Percentiles rank a stretch among this genome's conserved stretches.
phyloP scores from a whole-genome alignment of 2,888 invertebrate species.

The Zygogramma bicolorata region DNA sequence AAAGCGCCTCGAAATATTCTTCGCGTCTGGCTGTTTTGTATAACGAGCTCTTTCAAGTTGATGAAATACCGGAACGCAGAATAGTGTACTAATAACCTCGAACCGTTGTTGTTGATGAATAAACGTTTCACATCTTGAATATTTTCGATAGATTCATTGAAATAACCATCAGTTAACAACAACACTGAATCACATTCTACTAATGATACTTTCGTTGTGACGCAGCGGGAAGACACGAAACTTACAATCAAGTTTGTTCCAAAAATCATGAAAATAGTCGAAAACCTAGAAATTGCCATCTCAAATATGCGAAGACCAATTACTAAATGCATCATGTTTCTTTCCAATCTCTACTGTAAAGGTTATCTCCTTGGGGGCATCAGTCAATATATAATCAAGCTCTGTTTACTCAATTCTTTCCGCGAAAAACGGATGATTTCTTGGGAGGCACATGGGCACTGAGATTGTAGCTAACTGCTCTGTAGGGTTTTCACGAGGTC shows the following conservation, averaged over 20 bases:
- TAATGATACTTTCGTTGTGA: background rate
- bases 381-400: no score
- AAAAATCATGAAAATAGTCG: background rate
- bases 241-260: background rate
- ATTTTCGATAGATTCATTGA: background rate
- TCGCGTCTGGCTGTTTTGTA: background rate
- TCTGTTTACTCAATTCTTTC: no score
- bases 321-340: background rate
- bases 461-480: no score
- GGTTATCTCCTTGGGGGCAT: no score
- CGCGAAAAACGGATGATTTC: no score
- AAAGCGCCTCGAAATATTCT: slow-evolving; percentile 22
- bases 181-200: background rate
- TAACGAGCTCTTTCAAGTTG: background rate
- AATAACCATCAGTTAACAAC: background rate
- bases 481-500: no score
- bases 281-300: background rate
- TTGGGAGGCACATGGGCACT: no score
- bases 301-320: background rate
- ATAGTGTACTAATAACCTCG: background rate
- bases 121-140: background rate
- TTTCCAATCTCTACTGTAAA: background rate
- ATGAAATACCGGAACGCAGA: background rate
- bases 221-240: background rate
- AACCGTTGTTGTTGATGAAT: background rate